Evolutionary conservation across 2,888 invertebrate genomes (phyloP), one percentile per base, ranked within the genome.

Genomic region (Lottia gigantea): DNA sequence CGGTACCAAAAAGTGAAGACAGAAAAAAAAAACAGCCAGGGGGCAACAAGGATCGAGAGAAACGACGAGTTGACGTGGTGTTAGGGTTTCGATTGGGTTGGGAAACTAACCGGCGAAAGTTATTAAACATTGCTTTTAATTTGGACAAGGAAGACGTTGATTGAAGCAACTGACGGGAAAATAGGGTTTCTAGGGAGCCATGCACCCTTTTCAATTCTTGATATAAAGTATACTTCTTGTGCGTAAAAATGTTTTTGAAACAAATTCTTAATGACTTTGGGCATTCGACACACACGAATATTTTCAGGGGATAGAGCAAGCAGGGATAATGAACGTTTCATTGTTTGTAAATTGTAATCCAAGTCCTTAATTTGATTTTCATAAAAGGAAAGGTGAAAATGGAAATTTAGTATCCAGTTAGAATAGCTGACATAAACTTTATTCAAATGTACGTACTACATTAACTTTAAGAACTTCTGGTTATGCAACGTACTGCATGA

Each of bases 1-100:
- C 55, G 3, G 55, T 55, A 55, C 55, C 55, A 55, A 55, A 55
- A 11, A 55, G 55, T 55, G 55, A 55, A 23, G 55, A 55, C 14
- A 55, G 3, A 23, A 55, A 23, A 19, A 55, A 14, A 23, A 55
- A 23, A 19, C 55, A 19, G 8, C 55, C 23, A 19, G 19, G 23
- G 8, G 19, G 55, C 55, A 55, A 19, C 23, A 55, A 19, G 23
- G 19, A 23, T 8, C 55, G 19, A 12, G n/a, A 12, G 12, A 8
- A 23, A 23, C 55, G 55, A 40, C 40, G 40, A 40, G 40, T 40
- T 40, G 40, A 40, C 40, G 40, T 40, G 40, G 40, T 40, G 40
- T 40, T 40, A 40, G 7, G 40, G 40, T 11, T 40, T 3, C 8
- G 40, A 40, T 40, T 40, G 7, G 40, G 40, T 40, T 8, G 40